These are phyloP conservation scores for Arenaria interpres DNA, from an alignment of 2,113 vertebrate genomes.

Conservation along the genomic window DNA sequence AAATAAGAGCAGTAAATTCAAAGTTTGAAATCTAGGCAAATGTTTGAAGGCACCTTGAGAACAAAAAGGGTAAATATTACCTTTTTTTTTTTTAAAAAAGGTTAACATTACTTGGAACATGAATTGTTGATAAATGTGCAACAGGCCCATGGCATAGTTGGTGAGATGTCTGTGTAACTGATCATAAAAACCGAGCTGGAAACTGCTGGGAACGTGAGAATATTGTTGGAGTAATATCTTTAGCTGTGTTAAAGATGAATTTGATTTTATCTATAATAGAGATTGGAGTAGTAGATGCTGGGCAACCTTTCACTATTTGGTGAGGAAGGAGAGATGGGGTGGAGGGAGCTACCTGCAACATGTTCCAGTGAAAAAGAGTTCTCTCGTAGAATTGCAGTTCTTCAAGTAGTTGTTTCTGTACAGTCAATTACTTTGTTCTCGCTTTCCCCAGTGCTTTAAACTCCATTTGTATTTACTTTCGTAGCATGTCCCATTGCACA, in stretches of 20 bases:
- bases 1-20: not conserved
- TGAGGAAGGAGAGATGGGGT: not conserved
- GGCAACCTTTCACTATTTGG: not conserved
- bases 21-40: not conserved
- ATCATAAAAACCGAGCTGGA: not conserved
- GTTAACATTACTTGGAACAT: not conserved
- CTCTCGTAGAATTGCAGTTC: not conserved
- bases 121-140: not conserved
- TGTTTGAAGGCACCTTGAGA: not conserved
- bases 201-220: not conserved
- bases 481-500: accelerated
- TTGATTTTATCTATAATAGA: not conserved
- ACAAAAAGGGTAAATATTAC: not conserved
- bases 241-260: not conserved
- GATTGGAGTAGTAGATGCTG: not conserved
- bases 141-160: not conserved
- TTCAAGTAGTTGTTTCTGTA: not conserved
- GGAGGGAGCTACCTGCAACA: not conserved
- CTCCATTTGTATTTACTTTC: not conserved
- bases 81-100: not conserved
- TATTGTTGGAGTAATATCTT: not conserved
- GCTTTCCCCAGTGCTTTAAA: not conserved
- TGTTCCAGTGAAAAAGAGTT: not conserved
- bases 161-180: not conserved
- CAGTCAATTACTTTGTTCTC: not conserved